Base-by-base conservation (phyloP, 2,113 vertebrate genomes). In the Forbesichthys agassizii region DNA sequence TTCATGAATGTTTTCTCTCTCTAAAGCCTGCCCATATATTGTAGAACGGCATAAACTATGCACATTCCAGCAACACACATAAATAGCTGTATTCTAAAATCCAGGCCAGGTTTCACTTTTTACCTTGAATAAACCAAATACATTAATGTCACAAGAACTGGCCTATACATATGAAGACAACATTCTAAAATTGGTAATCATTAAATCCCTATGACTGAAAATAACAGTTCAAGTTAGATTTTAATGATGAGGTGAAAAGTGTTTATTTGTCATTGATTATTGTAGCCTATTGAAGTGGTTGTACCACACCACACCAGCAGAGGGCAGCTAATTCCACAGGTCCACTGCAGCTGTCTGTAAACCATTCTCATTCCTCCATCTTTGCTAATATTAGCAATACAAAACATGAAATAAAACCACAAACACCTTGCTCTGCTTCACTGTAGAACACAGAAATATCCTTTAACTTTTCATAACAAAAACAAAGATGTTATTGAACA, bases 301-400 rank as follows among this genome's bases (percentile, higher is more conserved):
- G 33, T 11, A 10, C 36, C 5, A 9, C 20, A 12, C 54, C 18
- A n/a, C 0, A 16, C 78, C 86, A 88, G 81, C 81, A 89, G 88
- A 54, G 80, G 83, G 84, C 83, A 78, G 78, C 69, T 78, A 66
- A 84, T 75, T 18, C 55, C 66, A 68, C 60, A 20, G 53, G 46
- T n/a, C 61, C 48, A 49, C 33, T 68, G 52, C 66, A 72, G 14
- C 11, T 11, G 54, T 46, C 48, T 58, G 75, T 12, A 20, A 20
- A 72, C 49, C 61, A 65, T 9, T 66, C 36, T 18, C 42, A 27
- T 56, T 36, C 51, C 46, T 54, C 64, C 48, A 47, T 81, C 53
- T 79, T 72, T 62, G 71, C 48, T 55, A 3, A n/a, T 57, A 20
- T 47, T 27, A 12, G 20, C 20, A 18, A 57, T 8, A 33, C 42